These are phyloP conservation scores for Spea bombifrons DNA, from an alignment of 2,113 vertebrate genomes.

Conservation along the genomic window DNA sequence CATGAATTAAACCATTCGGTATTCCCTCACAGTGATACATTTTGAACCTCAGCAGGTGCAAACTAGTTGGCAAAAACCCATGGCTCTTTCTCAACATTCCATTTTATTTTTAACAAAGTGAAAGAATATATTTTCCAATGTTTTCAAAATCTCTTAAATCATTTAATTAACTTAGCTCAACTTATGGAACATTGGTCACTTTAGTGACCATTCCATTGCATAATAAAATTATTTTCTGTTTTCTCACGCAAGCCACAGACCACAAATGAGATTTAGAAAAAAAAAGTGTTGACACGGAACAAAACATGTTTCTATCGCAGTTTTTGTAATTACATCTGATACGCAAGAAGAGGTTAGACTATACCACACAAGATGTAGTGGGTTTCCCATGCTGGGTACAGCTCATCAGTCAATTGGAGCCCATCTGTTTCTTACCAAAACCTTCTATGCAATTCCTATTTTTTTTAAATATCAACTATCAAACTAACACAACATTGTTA, in stretches of 20 bases:
- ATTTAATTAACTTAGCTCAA: too few species aligned
- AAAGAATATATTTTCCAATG: too few species aligned
- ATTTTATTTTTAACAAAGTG: too few species aligned
- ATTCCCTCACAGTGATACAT: too few species aligned
- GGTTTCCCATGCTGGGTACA: constrained; percentile 34
- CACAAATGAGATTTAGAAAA: constrained; percentile 24
- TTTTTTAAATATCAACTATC: constrained; percentile 41
- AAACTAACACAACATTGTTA: constrained; percentile 36
- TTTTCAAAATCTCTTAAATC: too few species aligned
- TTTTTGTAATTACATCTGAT: constrained; percentile 47
- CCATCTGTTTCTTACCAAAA: constrained; percentile 38
- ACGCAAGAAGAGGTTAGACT: constrained; percentile 27
- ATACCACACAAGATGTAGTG: constrained; percentile 37
- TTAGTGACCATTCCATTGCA: background rate
- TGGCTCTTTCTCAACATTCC: too few species aligned
- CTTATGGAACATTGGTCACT: background rate
- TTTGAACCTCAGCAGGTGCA: too few species aligned
- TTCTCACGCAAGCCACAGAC: constrained; percentile 9
- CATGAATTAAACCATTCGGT: too few species aligned
- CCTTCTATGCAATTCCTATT: constrained; percentile 38
- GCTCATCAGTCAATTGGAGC: constrained; percentile 40
- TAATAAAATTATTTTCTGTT: constrained; percentile 1
- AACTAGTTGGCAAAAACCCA: too few species aligned
- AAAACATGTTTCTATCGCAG: constrained; percentile 41
- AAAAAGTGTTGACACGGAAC: constrained; percentile 1